Base-by-base conservation (phyloP, 92 coral and sea anemone species). In the Umimayanthus chanpuru region DNA sequence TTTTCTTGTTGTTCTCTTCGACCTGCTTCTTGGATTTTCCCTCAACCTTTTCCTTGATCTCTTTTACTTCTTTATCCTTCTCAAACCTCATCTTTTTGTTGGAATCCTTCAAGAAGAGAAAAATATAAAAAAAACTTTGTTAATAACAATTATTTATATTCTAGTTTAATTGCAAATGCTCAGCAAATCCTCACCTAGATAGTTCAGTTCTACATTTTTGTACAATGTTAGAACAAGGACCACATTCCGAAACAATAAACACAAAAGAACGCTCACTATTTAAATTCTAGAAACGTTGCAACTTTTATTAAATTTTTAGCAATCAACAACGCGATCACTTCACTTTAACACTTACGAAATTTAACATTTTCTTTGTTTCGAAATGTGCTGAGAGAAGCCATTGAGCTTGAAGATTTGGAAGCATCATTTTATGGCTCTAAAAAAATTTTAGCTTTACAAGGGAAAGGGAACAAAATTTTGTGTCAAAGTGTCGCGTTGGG, bases 1-100 rank as follows among this genome's bases (percentile, higher is more conserved):
- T 95, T 87, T 96, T 95, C 87, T 97, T 97, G 93, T 97, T 97
- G 78, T 74, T 93, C 39, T 97, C 99, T 39, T 97, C 99, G 50
- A 91, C 88, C 81, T 93, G 95, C 71, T 97, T 96, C 85, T 97
- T 97, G 20, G 98, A 94, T 73, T 95, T 97, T 72, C 91, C 79
- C 20, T 97, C 99, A 25, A 93, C 93, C 72, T 95, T 93, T 81
- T 91, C 96, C 79, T 96, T 92, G 15, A 92, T 89, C 36, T 92
- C 95, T 72, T 95, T 97, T 50, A 97, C 88, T 73, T 97, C 95
- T 66, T 91, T 92, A 29, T 95, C 99, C 90, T 94, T 97, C 80
- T 97, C 99, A 64, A 82, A 73, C 15, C 99, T 93, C 85, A 94
- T 91, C 76, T 94, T 94, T 85, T 91, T 90, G 89, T 94, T 95